Percentiles rank a stretch among this genome's conserved stretches.
Conservation (phyloP, 2,113 vertebrate genomes). For the Actenoides lindsayi region DNA sequence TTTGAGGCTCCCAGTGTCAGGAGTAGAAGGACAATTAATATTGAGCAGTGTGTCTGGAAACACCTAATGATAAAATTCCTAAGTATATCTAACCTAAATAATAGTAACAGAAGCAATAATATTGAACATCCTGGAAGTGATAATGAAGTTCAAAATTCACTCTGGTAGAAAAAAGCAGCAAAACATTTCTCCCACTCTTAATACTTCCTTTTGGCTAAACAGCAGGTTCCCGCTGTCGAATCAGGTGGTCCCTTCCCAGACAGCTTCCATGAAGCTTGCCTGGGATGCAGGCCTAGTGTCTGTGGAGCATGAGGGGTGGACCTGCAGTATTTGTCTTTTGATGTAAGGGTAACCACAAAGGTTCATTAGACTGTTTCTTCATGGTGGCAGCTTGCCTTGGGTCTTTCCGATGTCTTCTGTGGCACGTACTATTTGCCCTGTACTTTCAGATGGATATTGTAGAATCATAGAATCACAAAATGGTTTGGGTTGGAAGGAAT, state of each 20-base stretch:
- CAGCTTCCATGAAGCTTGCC: neutral
- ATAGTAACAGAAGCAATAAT: neutral
- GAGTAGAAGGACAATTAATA: neutral
- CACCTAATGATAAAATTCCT: neutral
- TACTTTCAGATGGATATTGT: neutral
- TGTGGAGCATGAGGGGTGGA: neutral
- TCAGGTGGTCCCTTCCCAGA: neutral
- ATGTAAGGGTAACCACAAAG: neutral
- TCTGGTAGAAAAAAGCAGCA: neutral
- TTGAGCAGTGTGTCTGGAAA: neutral
- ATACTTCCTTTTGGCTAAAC: neutral
- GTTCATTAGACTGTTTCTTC: neutral
- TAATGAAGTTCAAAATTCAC: neutral
- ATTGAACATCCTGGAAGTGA: neutral
- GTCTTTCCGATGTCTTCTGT: neutral
- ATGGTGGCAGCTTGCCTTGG: neutral
- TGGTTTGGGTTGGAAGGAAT: too few species aligned
- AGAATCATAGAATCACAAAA: too few species aligned
- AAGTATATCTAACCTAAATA: neutral
- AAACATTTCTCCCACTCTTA: neutral
- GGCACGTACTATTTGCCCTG: neutral
- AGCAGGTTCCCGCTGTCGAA: neutral
- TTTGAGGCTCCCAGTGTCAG: neutral
- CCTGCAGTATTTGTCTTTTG: neutral
- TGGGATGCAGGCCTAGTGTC: rapidly evolving